Evolutionary conservation across 2,113 vertebrate species (phyloP).

Genomic region (Sceloporus tristichus): DNA sequence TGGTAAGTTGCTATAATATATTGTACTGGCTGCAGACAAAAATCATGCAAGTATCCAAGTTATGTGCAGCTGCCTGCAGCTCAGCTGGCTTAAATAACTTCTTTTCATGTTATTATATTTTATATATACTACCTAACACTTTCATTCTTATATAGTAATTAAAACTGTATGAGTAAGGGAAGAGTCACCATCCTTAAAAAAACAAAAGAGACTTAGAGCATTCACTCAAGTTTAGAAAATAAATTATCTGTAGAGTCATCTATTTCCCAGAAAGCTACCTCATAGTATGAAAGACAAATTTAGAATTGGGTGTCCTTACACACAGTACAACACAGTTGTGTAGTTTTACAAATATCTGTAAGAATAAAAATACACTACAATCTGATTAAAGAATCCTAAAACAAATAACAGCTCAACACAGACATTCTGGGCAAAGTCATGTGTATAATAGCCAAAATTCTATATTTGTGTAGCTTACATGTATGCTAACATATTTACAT

Average conservation of each 20-base stretch:
- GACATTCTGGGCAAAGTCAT: no score
- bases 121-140: not conserved
- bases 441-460: no score
- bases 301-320: not conserved
- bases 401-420: not conserved
- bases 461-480: no score
- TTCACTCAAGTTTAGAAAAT: not conserved
- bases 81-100: not conserved
- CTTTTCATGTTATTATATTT: not conserved
- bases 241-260: constrained; percentile 1
- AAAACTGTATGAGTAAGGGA: not conserved
- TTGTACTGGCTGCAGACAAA: not conserved
- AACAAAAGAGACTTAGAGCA: not conserved
- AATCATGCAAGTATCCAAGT: not conserved
- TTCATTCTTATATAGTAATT: not conserved
- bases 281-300: not conserved
- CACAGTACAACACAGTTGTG: no score
- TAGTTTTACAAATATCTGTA: no score
- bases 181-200: not conserved
- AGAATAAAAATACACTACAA: not conserved
- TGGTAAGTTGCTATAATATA: not conserved
- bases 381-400: not conserved
- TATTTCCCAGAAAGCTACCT: constrained; percentile 3
- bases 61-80: not conserved
- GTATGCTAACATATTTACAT: no score